phyloP scores from a whole-genome alignment of 2,797 vertebrate genomes.

The Alfaro cultratus region DNA sequence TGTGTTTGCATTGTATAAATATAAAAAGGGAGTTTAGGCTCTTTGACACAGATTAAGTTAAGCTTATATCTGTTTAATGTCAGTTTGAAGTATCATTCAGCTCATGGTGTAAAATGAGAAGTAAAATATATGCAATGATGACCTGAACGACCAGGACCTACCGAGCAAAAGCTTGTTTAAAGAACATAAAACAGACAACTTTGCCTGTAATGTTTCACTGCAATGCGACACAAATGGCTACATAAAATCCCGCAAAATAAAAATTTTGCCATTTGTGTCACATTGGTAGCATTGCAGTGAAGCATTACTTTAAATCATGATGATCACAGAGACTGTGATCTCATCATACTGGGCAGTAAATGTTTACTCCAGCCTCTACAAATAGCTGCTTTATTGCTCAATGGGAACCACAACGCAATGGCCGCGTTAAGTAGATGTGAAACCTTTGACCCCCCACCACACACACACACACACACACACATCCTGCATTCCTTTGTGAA shows the following conservation, averaged over 20 bases:
- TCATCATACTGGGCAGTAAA: slow-evolving; percentile 3
- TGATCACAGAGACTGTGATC: background rate
- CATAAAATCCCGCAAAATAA: too few species aligned
- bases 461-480: slow-evolving; percentile 38
- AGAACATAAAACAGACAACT: background rate
- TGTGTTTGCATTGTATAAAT: background rate
- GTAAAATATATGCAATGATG: background rate
- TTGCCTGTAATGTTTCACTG: background rate
- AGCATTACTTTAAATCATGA: background rate
- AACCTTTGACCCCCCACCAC: slow-evolving; percentile 53
- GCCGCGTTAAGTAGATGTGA: slow-evolving; percentile 60
- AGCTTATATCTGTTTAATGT: background rate
- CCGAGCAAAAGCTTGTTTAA: background rate
- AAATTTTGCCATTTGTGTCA: background rate
- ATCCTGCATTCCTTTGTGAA: slow-evolving; percentile 53
- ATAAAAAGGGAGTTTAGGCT: background rate
- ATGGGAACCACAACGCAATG: slow-evolving; percentile 43
- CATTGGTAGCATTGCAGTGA: background rate
- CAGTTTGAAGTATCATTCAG: background rate
- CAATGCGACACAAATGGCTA: too few species aligned
- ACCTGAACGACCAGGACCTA: background rate
- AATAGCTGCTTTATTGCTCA: slow-evolving; percentile 42
- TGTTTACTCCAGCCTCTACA: slow-evolving; percentile 24
- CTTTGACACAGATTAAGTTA: background rate
- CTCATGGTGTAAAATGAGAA: background rate